These are phyloP conservation scores for Manis pentadactyla DNA, from an alignment of 2,797 vertebrate genomes.

Conservation along the genomic window DNA sequence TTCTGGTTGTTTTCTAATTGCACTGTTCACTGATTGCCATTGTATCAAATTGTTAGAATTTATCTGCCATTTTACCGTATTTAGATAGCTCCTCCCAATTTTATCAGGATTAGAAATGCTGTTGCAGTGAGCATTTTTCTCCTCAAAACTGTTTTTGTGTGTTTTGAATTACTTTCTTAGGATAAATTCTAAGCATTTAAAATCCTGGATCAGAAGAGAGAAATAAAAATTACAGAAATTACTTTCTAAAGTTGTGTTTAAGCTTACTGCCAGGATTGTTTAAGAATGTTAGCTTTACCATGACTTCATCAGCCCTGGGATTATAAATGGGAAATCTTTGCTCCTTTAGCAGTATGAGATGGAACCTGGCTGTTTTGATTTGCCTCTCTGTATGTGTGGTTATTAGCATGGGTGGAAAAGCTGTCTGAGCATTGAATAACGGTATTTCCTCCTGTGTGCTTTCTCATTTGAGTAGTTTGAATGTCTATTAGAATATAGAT, in stretches of 20 bases:
- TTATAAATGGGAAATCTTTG: background rate
- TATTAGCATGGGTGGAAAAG: background rate
- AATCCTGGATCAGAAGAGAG: background rate
- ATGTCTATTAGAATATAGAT: background rate
- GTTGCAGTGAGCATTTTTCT: background rate
- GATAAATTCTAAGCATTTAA: constrained; percentile 9
- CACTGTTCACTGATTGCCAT: background rate
- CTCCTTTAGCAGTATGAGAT: background rate
- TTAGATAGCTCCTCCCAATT: background rate
- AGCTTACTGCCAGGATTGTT: background rate
- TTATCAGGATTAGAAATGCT: background rate
- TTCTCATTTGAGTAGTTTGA: background rate
- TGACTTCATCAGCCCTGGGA: background rate
- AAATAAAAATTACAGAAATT: background rate
- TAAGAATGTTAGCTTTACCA: background rate
- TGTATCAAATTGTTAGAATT: background rate
- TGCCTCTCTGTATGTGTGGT: background rate
- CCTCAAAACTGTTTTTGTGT: background rate
- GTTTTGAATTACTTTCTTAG: constrained; percentile 44
- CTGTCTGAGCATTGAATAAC: background rate
- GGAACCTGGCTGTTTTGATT: background rate
- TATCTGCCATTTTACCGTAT: background rate
- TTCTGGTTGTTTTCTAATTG: background rate
- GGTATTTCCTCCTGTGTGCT: background rate
- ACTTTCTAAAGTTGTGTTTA: background rate